Base-by-base conservation (phyloP, 2,797 vertebrate genomes). In the Sebastes ruberrimus region DNA sequence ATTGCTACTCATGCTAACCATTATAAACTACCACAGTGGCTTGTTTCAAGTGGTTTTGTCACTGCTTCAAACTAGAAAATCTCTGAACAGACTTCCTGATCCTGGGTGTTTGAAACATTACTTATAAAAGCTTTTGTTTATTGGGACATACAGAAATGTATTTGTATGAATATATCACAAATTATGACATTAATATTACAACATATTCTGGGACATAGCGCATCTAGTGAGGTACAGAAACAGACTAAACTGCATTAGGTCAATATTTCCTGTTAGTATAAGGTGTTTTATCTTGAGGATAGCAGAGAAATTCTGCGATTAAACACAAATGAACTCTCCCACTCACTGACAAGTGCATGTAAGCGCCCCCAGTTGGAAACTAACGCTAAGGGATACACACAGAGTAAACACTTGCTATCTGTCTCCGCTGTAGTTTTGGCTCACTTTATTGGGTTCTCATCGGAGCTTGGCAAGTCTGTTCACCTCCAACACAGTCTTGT, bases 321-420 rank as follows among this genome's bases (percentile, higher is more conserved):
- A 73, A 72, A 63, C 65, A 72, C 27, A 70, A 82, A 61, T 3
- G 2, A 71, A 38, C 75, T 64, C 56, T 82, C 76, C 72, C 81
- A 63, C 70, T 69, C 75, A 20, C 74, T 71, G 73, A 69, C 28
- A 60, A 76, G 67, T 71, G 53, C 28, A 5, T 25, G 64, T 38
- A 20, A 71, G 68, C 59, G 49, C 35, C 23, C 65, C 59, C 66
- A 10, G 53, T 74, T 68, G 60, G 76, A 78, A 60, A 52, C 61
- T 74, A 52, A 23, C 14, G 8, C 60, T 4, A 11, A 71, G 71
- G 52, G 75, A 85, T 1, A 28, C 38, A 30, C 27, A 66, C 59
- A n/a, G 75, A 72, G 71, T 81, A 89, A 93, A 91, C 89, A 87
- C 56, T 81, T 9, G 38, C 85, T 91, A 89, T 92, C 89, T 78